Evolutionary conservation across 2,888 invertebrate species (phyloP).

Genomic region (Agrenia bidenticulata): DNA sequence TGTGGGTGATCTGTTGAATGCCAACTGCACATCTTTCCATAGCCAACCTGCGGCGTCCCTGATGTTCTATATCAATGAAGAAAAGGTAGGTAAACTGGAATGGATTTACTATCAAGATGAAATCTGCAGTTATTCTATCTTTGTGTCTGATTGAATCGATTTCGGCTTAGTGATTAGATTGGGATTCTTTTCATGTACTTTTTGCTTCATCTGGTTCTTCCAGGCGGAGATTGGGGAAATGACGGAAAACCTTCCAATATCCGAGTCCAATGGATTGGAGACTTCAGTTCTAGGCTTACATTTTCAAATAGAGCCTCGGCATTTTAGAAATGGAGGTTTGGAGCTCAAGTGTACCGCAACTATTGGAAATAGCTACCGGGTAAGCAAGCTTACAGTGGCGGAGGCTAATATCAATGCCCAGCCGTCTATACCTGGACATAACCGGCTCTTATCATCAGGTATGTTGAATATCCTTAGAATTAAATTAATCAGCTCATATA

Average conservation of each 20-base stretch:
- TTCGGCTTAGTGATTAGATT: too few relatives aligned
- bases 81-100: constrained; percentile 50
- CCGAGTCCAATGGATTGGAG: constrained; percentile 49
- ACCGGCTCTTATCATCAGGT: constrained; percentile 36
- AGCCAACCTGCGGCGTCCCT: constrained; percentile 73
- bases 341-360: constrained; percentile 52
- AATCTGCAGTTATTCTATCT: too few relatives aligned
- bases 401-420: constrained; percentile 52
- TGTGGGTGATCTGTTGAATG: constrained; percentile 70
- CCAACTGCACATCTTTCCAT: constrained; percentile 75
- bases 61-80: constrained; percentile 75
- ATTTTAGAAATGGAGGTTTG: constrained; percentile 15
- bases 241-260: constrained; percentile 49
- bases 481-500: too few relatives aligned
- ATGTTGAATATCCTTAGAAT: too few relatives aligned
- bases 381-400: constrained; percentile 34
- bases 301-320: constrained; percentile 34
- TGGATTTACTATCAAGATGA: too few relatives aligned
- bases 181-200: too few relatives aligned
- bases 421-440: constrained; percentile 51
- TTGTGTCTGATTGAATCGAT: too few relatives aligned
- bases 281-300: constrained; percentile 44
- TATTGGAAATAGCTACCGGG: constrained; percentile 52
- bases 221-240: constrained; percentile 43
- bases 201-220: background rate